Evolutionary conservation across 2,797 vertebrate genomes (phyloP).

Genomic region (Notolabrus celidotus): DNA sequence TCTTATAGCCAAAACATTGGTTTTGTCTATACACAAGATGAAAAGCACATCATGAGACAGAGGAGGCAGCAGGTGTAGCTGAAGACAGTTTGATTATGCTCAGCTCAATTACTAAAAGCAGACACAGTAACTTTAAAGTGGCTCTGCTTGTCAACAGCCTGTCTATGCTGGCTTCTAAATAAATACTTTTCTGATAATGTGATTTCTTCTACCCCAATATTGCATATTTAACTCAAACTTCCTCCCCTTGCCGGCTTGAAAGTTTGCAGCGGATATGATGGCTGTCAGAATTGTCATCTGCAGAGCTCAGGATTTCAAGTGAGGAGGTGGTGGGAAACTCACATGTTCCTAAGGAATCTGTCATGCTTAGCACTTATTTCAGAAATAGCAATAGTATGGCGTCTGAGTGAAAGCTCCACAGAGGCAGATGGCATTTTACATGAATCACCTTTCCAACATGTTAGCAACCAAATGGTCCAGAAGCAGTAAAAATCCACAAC

Average conservation of each 20-base stretch:
- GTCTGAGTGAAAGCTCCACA: conserved; percentile 52
- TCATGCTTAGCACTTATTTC: conserved; percentile 55
- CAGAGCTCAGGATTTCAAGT: conserved; percentile 48
- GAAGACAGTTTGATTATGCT: conserved; percentile 11
- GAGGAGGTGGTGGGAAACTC: conserved; percentile 66
- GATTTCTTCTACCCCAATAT: neutral
- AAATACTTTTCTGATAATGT: conserved; percentile 6
- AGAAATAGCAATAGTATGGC: conserved; percentile 64
- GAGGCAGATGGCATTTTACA: conserved; percentile 67
- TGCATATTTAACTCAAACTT: conserved; percentile 8
- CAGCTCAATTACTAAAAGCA: conserved; percentile 16
- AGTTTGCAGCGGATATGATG: conserved; percentile 29
- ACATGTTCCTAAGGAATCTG: conserved; percentile 61
- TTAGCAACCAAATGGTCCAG: conserved; percentile 61
- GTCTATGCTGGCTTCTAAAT: conserved; percentile 8
- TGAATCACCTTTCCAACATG: conserved; percentile 75
- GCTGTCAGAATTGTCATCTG: conserved; percentile 61
- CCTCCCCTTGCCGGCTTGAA: neutral
- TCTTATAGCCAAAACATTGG: conserved; percentile 13
- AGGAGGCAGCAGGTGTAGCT: conserved; percentile 18
- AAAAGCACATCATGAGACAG: conserved; percentile 33
- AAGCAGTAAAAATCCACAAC: conserved; percentile 24
- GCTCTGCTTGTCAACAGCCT: conserved; percentile 12
- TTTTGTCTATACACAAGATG: conserved; percentile 13
- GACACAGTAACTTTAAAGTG: neutral